These are phyloP conservation scores for Megaceryle maxima DNA, from an alignment of 2,113 vertebrate species.

Conservation along the genomic window DNA sequence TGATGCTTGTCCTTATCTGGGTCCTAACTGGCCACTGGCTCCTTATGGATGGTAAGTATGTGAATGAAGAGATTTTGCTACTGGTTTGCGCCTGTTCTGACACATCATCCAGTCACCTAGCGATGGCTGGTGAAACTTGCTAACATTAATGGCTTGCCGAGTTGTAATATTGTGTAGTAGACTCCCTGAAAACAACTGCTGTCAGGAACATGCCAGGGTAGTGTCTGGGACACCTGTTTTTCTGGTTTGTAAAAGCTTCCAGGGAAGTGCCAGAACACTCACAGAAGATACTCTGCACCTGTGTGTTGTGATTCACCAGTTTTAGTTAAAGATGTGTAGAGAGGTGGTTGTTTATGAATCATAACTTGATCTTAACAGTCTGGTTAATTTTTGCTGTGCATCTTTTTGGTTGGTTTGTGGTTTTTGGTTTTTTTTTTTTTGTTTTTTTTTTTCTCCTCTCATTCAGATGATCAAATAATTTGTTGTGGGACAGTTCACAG, in stretches of 20 bases:
- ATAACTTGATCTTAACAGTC: background rate
- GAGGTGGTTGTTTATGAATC: background rate
- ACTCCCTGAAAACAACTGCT: background rate
- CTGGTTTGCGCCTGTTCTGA: background rate
- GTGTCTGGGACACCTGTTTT: constrained; percentile 13
- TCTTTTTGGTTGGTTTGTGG: background rate
- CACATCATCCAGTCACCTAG: background rate
- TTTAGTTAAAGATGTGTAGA: background rate
- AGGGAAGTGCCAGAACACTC: background rate
- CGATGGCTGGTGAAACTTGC: background rate
- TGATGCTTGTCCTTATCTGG: constrained; percentile 98
- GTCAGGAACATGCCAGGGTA: background rate
- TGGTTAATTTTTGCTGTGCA: background rate
- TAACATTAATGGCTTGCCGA: background rate
- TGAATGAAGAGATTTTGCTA: background rate
- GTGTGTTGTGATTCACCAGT: background rate
- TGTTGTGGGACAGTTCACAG: background rate
- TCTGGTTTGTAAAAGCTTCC: constrained; percentile 36
- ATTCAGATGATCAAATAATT: background rate
- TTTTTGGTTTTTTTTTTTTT: background rate
- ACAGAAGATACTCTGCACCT: background rate
- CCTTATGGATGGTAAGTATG: constrained; percentile 93
- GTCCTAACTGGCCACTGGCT: constrained; percentile 99
- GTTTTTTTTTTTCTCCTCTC: background rate
- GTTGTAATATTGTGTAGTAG: background rate